Percentiles rank a stretch among this genome's conserved stretches.
Conservation (phyloP, 1,140 invertebrate species). For the Acyrthosiphon pisum region DNA sequence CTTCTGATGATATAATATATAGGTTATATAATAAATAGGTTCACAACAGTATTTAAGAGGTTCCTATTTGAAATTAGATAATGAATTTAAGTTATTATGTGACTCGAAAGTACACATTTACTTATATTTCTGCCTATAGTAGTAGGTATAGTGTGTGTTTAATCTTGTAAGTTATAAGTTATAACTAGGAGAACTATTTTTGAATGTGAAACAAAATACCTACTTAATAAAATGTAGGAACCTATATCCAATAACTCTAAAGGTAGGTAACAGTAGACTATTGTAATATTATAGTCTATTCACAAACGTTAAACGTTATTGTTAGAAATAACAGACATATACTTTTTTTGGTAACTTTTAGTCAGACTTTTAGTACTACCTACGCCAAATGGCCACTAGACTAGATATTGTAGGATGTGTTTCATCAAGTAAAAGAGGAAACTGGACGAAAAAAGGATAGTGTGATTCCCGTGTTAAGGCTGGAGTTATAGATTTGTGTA, state of each 20-base stretch:
- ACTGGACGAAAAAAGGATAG: background rate
- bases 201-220: background rate
- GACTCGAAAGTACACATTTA: background rate
- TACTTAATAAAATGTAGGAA: background rate
- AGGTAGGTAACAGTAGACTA: background rate
- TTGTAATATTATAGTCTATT: background rate
- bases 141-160: background rate
- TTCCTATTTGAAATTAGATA: background rate
- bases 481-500: background rate
- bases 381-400: background rate
- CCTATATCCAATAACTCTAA: background rate
- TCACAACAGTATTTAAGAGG: background rate
- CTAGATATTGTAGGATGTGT: background rate
- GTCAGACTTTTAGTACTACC: background rate
- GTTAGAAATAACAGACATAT: no score
- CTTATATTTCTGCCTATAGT: background rate
- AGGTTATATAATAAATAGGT: background rate
- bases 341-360: background rate
- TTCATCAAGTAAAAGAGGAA: background rate
- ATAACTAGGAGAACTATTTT: background rate
- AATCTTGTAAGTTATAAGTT: background rate
- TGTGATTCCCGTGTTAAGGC: background rate
- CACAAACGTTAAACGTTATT: no score
- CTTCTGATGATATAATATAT: background rate
- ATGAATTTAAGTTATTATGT: background rate